Base-by-base conservation (phyloP, 2,113 vertebrate genomes). In the Ammospiza caudacuta region DNA sequence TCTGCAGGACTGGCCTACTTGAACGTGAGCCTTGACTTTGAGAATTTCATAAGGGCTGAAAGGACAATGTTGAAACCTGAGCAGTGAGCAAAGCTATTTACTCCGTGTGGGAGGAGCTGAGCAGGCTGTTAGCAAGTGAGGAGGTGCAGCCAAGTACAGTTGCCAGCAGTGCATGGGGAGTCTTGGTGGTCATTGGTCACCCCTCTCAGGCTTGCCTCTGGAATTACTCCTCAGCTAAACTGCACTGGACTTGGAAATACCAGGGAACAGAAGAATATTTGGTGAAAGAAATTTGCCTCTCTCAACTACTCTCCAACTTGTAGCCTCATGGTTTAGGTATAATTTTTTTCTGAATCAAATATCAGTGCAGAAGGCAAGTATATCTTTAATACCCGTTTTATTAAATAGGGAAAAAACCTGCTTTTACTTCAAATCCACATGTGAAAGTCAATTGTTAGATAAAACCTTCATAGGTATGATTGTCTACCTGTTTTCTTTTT, bases 301-400 rank as follows among this genome's bases (percentile, higher is more conserved):
- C 8, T 69, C n/a, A 73, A 83, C 47, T 75, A 6, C 28, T 6
- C 5, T 25, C 17, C 10, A 25, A 19, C 17, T 58, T 69, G 16
- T 59, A 81, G 28, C 25, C 7, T 75, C 9, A 3, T 81, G 52
- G 28, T 87, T 96, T 73, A 76, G 54, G 27, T 61, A 51, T 87
- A 51, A 31, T 59, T 46, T 62, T 92, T 90, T 73, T 87, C 47
- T 77, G 54, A 83, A 54, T 85, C 54, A 59, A 16, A 24, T 67
- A 68, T 24, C 67, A 37, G 58, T 87, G 37, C 69, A 90, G 66
- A 97, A 97, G 97, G 97, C 95, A 97, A 96, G 96, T 97, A 76
- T 84, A 46, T 61, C 22, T 95, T 83, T 88, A 68, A 49, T 70
- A 66, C 6, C 12, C 10, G 63, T 91, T 93, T 80, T 87, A 37